These are phyloP conservation scores for Aquatica leii DNA, from an alignment of 2,888 invertebrate species.

Conservation along the genomic window DNA sequence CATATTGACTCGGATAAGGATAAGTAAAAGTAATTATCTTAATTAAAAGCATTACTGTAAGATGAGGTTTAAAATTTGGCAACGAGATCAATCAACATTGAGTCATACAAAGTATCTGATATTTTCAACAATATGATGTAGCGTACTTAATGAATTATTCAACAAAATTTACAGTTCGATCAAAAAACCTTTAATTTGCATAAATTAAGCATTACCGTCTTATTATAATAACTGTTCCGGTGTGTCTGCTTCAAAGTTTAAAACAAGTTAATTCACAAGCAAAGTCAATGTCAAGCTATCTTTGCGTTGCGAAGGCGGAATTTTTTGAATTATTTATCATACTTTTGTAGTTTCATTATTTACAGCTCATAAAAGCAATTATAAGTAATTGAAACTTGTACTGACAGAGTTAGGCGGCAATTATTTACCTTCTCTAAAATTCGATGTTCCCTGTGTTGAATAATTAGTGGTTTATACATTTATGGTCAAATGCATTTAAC, in stretches of 20 bases:
- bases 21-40: too few relatives aligned
- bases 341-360: not conserved
- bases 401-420: too few relatives aligned
- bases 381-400: not conserved
- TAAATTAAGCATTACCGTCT: conserved; percentile 25
- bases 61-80: not conserved
- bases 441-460: too few relatives aligned
- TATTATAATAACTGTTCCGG: conserved; percentile 24
- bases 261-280: conserved; percentile 26
- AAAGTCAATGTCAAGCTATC: conserved; percentile 22
- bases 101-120: not conserved
- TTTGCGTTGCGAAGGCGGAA: conserved; percentile 15
- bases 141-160: conserved; percentile 21
- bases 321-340: conserved; percentile 16
- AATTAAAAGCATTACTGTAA: too few relatives aligned
- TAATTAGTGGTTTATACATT: too few relatives aligned
- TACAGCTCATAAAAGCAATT: not conserved
- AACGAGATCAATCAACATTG: conserved; percentile 2
- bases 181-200: conserved; percentile 24
- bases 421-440: too few relatives aligned
- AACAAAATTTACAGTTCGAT: conserved; percentile 19
- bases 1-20: too few relatives aligned
- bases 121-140: conserved; percentile 11
- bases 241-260: conserved; percentile 17
- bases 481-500: too few relatives aligned